Evolutionary conservation across 2,113 vertebrate species (phyloP).

Genomic region (Cyanoderma ruficeps): DNA sequence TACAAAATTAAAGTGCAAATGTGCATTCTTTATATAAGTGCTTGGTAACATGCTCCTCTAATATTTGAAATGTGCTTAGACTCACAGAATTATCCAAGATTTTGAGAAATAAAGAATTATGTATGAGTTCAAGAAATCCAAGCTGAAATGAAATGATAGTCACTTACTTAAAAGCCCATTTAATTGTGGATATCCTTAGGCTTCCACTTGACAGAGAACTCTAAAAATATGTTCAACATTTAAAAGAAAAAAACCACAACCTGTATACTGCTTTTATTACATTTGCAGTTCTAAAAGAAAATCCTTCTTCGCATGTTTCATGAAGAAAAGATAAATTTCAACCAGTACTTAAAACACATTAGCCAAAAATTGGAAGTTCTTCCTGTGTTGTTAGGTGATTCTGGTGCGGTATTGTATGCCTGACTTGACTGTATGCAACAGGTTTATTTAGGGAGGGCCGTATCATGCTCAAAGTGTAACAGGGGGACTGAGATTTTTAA

Average conservation of each 20-base stretch:
- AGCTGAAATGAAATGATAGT: constrained; percentile 10
- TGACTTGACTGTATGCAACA: background rate
- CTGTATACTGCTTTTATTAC: background rate
- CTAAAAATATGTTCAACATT: background rate
- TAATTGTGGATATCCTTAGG: background rate
- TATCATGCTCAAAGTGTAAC: background rate
- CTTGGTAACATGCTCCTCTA: background rate
- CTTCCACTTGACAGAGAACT: background rate
- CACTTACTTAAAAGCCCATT: background rate
- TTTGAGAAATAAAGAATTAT: constrained; percentile 13
- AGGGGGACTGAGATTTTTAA: background rate
- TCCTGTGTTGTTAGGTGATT: background rate
- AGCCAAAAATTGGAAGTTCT: background rate
- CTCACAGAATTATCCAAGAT: background rate
- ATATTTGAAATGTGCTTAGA: constrained; percentile 14
- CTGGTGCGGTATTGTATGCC: background rate
- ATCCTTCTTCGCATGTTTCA: background rate
- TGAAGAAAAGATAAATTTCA: background rate
- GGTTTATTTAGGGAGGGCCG: background rate
- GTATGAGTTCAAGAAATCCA: background rate
- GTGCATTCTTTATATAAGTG: background rate
- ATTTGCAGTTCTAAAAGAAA: background rate
- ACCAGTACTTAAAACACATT: background rate
- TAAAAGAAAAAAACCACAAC: rapidly evolving
- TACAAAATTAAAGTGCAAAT: background rate